Base-by-base conservation (phyloP, 2,888 invertebrate species). In the Nudaria mundana region DNA sequence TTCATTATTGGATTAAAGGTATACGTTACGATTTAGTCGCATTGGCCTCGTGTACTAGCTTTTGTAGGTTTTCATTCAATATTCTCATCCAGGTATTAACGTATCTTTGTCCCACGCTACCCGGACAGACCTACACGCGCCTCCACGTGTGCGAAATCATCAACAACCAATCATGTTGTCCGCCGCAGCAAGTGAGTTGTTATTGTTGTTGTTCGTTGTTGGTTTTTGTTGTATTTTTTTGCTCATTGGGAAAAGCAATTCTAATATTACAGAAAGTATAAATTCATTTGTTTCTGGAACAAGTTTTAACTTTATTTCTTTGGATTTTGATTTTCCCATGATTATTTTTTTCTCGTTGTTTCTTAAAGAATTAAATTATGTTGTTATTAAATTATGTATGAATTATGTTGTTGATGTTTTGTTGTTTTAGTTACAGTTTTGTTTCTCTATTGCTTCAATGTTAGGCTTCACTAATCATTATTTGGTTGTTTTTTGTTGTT, bases 71-170 rank as follows among this genome's bases (percentile, higher is more conserved):
- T 51, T 52, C 33, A 54, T 30, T 24, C 25, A 20, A 53, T 53
- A 65, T 57, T 68, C 53, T 58, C 39, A 57, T 45, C 52, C 72
- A 85, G 81, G 79, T 85, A 63, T 73, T 86, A 77, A 69, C 63
- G 43, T 75, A 73, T 79, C 75, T 81, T 64, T 74, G 59, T 55
- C 66, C 66, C 74, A 81, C 66, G 87, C 87, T 80, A 85, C 85
- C 75, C 66, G 85, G 83, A 83, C 95, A 96, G 96, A 95, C 94
- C 56, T 96, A 96, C 91, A 96, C 96, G 71, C 94, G 95, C 79
- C 92, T 96, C 60, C 96, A 96, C 89, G 96, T 96, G 81, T 96
- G 96, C 90, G 94, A 95, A 75, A 85, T 92, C 72, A 93, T 94
- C 91, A 95, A 94, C 93, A 94, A 94, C 83, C 92, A 92, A 67